These are phyloP conservation scores for Silurus aristotelis DNA, from an alignment of 2,797 vertebrate species.

Conservation along the genomic window DNA sequence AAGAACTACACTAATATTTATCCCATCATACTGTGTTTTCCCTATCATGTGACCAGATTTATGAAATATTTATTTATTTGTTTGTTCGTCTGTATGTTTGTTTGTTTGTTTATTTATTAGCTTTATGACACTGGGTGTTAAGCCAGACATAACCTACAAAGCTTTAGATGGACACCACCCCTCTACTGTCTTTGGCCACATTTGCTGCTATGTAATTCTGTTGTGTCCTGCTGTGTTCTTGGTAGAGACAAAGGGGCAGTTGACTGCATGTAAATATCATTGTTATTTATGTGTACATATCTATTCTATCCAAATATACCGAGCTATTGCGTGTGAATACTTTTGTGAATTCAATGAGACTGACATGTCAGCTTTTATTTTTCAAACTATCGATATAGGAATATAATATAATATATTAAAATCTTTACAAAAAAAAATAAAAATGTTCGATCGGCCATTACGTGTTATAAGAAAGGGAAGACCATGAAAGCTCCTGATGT, in stretches of 20 bases:
- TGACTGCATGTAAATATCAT: constrained; percentile 68
- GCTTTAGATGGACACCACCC: constrained; percentile 54
- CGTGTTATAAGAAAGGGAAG: constrained; percentile 54
- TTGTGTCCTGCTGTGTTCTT: constrained; percentile 65
- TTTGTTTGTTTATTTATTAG: neutral
- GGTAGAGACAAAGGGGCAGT: constrained; percentile 63
- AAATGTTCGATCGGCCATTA: constrained; percentile 52
- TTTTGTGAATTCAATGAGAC: constrained; percentile 66
- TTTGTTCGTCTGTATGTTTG: neutral
- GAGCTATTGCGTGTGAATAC: constrained; percentile 68
- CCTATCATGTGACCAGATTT: constrained; percentile 17
- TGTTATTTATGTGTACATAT: constrained; percentile 67
- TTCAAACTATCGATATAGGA: constrained; percentile 65
- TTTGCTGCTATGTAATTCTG: constrained; percentile 67
- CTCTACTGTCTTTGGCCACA: constrained; percentile 57
- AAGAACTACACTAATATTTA: neutral
- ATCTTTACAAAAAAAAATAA: constrained; percentile 48
- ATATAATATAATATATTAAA: constrained; percentile 64
- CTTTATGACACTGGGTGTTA: constrained; percentile 55
- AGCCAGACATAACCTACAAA: constrained; percentile 32
- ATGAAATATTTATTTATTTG: neutral
- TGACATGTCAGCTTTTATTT: constrained; percentile 69
- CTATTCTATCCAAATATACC: constrained; percentile 65
- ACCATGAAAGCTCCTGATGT: constrained; percentile 53
- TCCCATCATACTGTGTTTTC: neutral